Percentiles rank a stretch among this genome's conserved stretches.
Evolutionary conservation across 2,888 invertebrate species (phyloP).

Genomic region (Helleia helle): DNA sequence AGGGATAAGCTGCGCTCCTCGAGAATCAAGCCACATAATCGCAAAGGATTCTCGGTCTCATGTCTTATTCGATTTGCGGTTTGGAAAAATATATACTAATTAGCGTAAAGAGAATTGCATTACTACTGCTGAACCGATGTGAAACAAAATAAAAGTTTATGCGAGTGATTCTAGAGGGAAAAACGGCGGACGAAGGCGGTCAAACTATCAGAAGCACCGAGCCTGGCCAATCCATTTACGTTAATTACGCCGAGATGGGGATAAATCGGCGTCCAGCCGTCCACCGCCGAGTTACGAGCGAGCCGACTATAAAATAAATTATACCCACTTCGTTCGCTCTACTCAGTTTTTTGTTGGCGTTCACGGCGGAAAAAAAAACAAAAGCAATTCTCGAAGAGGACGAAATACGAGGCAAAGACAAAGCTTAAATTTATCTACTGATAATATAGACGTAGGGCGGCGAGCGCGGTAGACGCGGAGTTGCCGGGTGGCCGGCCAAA

Average conservation of each 20-base stretch:
- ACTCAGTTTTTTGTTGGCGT: slow-evolving; percentile 70
- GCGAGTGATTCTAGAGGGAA: slow-evolving; percentile 14
- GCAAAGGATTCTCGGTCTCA: slow-evolving; percentile 45
- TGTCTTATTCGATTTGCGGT: slow-evolving; percentile 55
- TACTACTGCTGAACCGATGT: slow-evolving; percentile 13
- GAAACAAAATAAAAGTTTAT: slow-evolving; percentile 15
- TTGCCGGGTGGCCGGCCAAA: slow-evolving; percentile 64
- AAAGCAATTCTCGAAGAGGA: slow-evolving; percentile 68
- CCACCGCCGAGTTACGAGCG: slow-evolving; percentile 72
- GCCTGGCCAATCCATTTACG: slow-evolving; percentile 70
- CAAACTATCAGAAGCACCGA: slow-evolving; percentile 46
- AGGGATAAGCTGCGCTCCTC: slow-evolving; percentile 56
- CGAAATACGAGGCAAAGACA: slow-evolving; percentile 74
- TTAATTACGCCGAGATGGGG: slow-evolving; percentile 70
- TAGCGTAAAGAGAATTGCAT: slow-evolving; percentile 34
- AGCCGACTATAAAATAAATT: slow-evolving; percentile 73
- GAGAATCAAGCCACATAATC: slow-evolving; percentile 54
- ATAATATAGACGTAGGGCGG: slow-evolving; percentile 73
- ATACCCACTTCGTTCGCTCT: slow-evolving; percentile 73
- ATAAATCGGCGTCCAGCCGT: slow-evolving; percentile 72
- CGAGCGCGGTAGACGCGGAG: slow-evolving; percentile 56
- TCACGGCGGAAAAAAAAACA: slow-evolving; percentile 55
- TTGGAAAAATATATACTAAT: slow-evolving; percentile 47
- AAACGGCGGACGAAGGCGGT: slow-evolving; percentile 20
- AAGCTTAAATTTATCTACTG: slow-evolving; percentile 74